Base-by-base conservation (phyloP, 1,140 invertebrate species). In the Leptinotarsa texana region DNA sequence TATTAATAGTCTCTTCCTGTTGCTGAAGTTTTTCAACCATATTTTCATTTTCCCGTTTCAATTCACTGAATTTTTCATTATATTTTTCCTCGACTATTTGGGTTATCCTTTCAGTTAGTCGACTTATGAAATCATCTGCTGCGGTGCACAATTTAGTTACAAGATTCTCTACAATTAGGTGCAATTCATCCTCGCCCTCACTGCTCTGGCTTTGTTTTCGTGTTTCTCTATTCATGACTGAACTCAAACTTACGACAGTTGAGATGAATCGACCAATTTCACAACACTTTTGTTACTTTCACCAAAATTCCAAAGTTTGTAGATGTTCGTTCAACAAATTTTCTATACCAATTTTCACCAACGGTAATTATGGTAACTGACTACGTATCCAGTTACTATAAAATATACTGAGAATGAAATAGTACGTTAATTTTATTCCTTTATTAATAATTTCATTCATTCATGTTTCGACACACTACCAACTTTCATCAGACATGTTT, bases 21-120 rank as follows among this genome's bases (percentile, higher is more conserved):
- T 24, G 63, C 63, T 65, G 63, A 65, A 65, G 22, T 65, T 27
- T 65, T 27, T 65, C 6, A 22, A 24, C 21, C 27, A 65, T 65
- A 65, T 65, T 65, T 65, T 65, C 63, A 65, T 65, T 65, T 22
- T 65, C 63, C 63, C 63, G 63, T 65, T 65, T 65, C n/a, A 65
- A 21, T 65, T 65, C 63, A 65, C 3, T 2, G 17, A 65, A 65
- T 65, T 21, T 65, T 65, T 65, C 63, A 65, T 18, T 13, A 65
- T 33, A 65, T 18, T 65, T 65, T 65, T 21, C 63, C 63, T 65
- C 63, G 21, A 65, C 21, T 65, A 65, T 65, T 65, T 65, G 63
- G 21, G 63, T 65, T 65, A 65, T 65, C 63, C 22, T 65, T 65
- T 65, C 63, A 21, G 63, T 65, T 33, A 65, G 21, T 18, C 63